phyloP scores from a whole-genome alignment of 2,888 invertebrate species.

The Hyalella azteca region DNA sequence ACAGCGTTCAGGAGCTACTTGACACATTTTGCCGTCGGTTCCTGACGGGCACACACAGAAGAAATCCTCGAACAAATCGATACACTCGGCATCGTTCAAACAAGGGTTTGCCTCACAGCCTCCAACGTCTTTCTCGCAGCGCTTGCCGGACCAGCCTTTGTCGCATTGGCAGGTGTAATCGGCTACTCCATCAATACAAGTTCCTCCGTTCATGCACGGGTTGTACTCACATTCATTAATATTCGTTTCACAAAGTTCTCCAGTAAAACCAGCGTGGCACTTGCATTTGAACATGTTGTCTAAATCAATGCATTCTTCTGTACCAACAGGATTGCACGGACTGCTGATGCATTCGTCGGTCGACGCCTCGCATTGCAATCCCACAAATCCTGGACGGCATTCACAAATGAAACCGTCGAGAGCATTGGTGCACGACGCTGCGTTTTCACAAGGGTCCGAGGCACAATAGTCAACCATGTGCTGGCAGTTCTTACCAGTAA shows the following conservation, averaged over 20 bases:
- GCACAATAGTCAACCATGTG: conserved; percentile 92
- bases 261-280: conserved; percentile 87
- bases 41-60: conserved; percentile 81
- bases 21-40: conserved; percentile 95
- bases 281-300: conserved; percentile 77
- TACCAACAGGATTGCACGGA: conserved; percentile 88
- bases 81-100: conserved; percentile 89
- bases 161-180: conserved; percentile 81
- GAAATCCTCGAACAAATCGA: conserved; percentile 78
- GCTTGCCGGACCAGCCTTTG: conserved; percentile 84
- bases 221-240: conserved; percentile 84
- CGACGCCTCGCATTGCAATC: conserved; percentile 90
- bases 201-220: conserved; percentile 88
- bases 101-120: conserved; percentile 86
- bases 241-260: conserved; percentile 81
- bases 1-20: conserved; percentile 93
- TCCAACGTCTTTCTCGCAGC: conserved; percentile 86
- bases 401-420: conserved; percentile 87
- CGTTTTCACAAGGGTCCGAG: conserved; percentile 88
- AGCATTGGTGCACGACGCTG: conserved; percentile 85
- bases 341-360: conserved; percentile 90
- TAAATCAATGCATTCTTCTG: conserved; percentile 85
- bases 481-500: conserved; percentile 90
- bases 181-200: conserved; percentile 84
- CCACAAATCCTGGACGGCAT: conserved; percentile 83